Conservation (phyloP, 92 coral and sea anemone genomes). For the Palythoa caribaeorum region DNA sequence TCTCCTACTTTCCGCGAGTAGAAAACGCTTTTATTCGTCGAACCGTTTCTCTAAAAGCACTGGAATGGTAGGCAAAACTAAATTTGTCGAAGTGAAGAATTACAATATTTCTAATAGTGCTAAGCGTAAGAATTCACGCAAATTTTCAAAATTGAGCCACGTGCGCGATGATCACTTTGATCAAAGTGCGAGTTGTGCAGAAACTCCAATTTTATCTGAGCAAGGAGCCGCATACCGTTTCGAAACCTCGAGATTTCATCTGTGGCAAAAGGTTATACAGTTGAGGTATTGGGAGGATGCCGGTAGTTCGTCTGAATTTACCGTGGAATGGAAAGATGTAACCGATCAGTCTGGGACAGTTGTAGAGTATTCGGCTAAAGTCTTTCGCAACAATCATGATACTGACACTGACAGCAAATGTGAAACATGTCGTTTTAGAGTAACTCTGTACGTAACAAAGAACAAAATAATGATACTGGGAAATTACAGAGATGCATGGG, state of each 20-base stretch:
- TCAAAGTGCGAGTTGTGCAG: constrained; percentile 4
- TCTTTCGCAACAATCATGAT: not conserved
- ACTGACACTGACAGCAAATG: not conserved
- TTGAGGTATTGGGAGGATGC: constrained; percentile 30
- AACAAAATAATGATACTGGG: constrained; percentile 3
- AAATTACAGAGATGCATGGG: constrained; percentile 4
- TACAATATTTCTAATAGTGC: constrained; percentile 8
- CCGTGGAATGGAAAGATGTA: constrained; percentile 15
- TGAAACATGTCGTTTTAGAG: not conserved
- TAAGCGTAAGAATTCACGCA: not conserved
- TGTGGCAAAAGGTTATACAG: constrained; percentile 1
- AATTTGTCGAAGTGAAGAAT: constrained; percentile 8
- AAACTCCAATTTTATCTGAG: constrained; percentile 13
- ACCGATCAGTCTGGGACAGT: constrained; percentile 7
- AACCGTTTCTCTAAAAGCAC: not conserved
- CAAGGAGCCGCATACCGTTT: constrained; percentile 28
- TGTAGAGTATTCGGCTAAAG: constrained; percentile 23
- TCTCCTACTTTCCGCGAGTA: constrained; percentile 12
- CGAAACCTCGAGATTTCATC: not conserved
- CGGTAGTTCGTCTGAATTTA: constrained; percentile 11
- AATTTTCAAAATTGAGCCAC: constrained; percentile 5
- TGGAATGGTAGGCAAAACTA: constrained; percentile 1
- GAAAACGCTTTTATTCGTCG: not conserved
- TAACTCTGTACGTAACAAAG: not conserved
- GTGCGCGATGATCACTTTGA: not conserved